Evolutionary conservation across 2,888 invertebrate genomes (phyloP).

Genomic region (Macrosoma leucophasiata): DNA sequence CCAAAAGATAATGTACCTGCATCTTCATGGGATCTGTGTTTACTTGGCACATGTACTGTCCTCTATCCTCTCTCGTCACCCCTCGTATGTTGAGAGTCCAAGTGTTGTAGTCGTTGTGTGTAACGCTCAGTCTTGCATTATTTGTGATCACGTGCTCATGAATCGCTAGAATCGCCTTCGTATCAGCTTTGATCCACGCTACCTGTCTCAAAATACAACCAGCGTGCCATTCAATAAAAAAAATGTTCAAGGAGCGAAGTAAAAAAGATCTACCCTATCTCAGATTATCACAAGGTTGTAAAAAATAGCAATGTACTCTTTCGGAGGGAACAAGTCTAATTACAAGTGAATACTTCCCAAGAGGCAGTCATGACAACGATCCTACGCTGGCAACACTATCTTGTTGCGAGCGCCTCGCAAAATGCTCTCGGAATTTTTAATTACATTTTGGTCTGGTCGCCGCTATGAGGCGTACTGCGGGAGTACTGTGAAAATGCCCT

Average conservation of each 20-base stretch:
- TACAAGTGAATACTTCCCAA: slow-evolving; percentile 68
- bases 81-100: slow-evolving; percentile 93
- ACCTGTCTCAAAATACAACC: slow-evolving; percentile 76
- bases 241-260: neutral
- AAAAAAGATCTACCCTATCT: too few relatives aligned
- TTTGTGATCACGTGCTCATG: slow-evolving; percentile 96
- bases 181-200: slow-evolving; percentile 96
- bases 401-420: slow-evolving; percentile 68
- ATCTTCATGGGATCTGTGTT: slow-evolving; percentile 96
- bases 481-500: slow-evolving; percentile 58
- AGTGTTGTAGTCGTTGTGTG: slow-evolving; percentile 94
- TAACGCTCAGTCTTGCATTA: slow-evolving; percentile 91
- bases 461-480: slow-evolving; percentile 61
- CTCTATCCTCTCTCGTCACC: slow-evolving; percentile 90
- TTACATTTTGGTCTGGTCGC: slow-evolving; percentile 74
- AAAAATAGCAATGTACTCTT: slow-evolving; percentile 55
- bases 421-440: slow-evolving; percentile 76
- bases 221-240: neutral
- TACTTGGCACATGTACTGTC: slow-evolving; percentile 96
- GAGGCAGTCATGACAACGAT: slow-evolving; percentile 68
- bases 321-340: slow-evolving; percentile 63
- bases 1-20: slow-evolving; percentile 79
- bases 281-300: slow-evolving; percentile 33
- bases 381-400: slow-evolving; percentile 67
- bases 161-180: slow-evolving; percentile 93